These are phyloP conservation scores for Trematomus bernacchii DNA, from an alignment of 2,797 vertebrate genomes.

Conservation along the genomic window DNA sequence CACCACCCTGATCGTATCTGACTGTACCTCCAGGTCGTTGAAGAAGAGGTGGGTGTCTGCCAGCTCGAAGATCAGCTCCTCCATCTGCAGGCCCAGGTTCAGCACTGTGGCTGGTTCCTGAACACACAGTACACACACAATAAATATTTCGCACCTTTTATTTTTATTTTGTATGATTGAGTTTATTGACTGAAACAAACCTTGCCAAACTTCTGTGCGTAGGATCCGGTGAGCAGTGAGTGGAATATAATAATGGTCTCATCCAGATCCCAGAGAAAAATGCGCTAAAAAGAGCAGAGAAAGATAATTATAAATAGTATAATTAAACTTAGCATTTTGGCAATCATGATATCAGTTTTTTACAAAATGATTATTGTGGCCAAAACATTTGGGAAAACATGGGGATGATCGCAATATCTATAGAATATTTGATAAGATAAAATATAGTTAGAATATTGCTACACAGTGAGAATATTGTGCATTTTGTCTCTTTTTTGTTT, in stretches of 20 bases:
- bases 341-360: no score
- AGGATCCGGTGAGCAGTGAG: conserved; percentile 97
- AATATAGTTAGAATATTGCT: no score
- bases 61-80: conserved; percentile 99
- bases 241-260: conserved; percentile 99
- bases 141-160: background rate
- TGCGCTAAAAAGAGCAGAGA: conserved; percentile 82
- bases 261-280: conserved; percentile 98
- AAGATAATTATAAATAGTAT: background rate
- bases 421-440: no score
- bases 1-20: background rate
- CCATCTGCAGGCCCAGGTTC: conserved; percentile 96
- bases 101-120: conserved; percentile 95
- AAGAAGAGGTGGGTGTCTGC: conserved; percentile 99
- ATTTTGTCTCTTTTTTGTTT: no score
- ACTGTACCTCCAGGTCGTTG: conserved; percentile 95
- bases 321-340: background rate
- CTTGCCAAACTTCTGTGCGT: conserved; percentile 98
- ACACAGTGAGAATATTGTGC: no score
- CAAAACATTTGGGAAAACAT: no score
- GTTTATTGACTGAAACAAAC: conserved; percentile 69
- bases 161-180: background rate
- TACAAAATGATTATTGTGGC: no score
- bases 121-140: conserved; percentile 3
- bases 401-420: no score